These are phyloP conservation scores for Xenops minutus DNA, from an alignment of 2,797 vertebrate species.

Conservation along the genomic window DNA sequence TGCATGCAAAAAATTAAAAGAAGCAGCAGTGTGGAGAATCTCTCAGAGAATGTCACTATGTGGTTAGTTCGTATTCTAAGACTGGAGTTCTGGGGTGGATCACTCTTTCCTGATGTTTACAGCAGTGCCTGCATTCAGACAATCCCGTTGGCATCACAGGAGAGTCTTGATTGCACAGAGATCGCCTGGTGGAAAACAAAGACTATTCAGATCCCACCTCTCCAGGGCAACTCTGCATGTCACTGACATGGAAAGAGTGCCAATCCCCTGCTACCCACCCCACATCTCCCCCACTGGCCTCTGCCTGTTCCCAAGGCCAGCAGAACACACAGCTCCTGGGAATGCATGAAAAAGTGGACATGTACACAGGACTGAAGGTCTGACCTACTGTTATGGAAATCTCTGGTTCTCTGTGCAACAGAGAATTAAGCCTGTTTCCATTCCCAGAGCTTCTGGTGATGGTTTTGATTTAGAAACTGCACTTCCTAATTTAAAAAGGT, in stretches of 20 bases:
- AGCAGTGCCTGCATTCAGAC: not conserved
- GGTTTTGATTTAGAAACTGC: conserved; percentile 49
- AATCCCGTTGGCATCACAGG: not conserved
- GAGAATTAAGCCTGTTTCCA: conserved; percentile 21
- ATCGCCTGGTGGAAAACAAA: not conserved
- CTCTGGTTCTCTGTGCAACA: not conserved
- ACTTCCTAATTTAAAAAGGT: conserved; percentile 41
- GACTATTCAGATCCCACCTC: not conserved
- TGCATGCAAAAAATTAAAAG: not conserved
- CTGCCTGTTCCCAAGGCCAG: not conserved
- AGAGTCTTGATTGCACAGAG: not conserved
- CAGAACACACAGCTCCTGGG: not conserved
- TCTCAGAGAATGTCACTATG: not conserved
- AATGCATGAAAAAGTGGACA: not conserved
- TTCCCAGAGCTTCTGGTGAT: conserved; percentile 45
- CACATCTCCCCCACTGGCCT: not conserved
- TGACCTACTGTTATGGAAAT: not conserved
- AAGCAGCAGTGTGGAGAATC: not conserved
- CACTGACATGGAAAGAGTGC: not conserved
- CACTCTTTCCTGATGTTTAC: not conserved
- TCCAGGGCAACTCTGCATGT: not conserved
- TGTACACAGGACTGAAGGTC: not conserved
- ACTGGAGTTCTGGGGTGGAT: not conserved
- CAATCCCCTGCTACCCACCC: not conserved
- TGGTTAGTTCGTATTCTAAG: not conserved